Percentiles rank a stretch among this genome's conserved stretches.
Evolutionary conservation across 2,113 vertebrate genomes (phyloP).

Genomic region (Pygoscelis adeliae): DNA sequence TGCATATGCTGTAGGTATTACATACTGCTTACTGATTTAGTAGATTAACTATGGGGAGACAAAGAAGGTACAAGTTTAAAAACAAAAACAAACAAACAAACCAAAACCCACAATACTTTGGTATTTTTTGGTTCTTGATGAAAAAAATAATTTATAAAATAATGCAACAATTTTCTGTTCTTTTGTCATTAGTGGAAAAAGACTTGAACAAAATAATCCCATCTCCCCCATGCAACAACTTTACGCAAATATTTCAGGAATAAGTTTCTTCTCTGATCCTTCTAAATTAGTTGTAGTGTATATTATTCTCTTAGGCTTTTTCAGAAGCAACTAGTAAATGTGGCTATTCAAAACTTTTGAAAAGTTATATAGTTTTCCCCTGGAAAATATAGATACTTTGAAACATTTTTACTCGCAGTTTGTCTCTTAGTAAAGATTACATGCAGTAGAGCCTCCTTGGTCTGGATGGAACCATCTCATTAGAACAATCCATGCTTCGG

Average conservation of each 20-base stretch:
- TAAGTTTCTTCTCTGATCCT: neutral
- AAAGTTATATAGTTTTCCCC: neutral
- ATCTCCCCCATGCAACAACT: rapidly evolving
- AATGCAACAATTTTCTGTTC: neutral
- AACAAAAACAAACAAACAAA: too few species aligned
- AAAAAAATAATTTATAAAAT: neutral
- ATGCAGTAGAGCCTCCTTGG: neutral
- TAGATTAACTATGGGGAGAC: neutral
- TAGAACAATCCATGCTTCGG: neutral
- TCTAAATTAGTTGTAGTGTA: neutral
- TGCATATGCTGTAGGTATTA: neutral
- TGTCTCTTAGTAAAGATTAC: neutral
- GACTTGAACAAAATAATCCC: neutral
- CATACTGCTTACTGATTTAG: neutral
- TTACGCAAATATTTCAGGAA: neutral
- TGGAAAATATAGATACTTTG: neutral
- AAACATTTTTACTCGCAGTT: neutral
- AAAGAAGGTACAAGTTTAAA: neutral
- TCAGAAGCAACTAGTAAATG: neutral
- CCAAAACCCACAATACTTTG: neutral
- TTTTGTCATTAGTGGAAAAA: neutral
- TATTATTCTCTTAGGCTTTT: neutral
- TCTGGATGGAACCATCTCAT: neutral
- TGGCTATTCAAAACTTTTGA: neutral
- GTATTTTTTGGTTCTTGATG: neutral